Percentiles rank a stretch among this genome's conserved stretches.
Evolutionary conservation across 2,797 vertebrate species (phyloP).

Genomic region (Malacoraja senta): DNA sequence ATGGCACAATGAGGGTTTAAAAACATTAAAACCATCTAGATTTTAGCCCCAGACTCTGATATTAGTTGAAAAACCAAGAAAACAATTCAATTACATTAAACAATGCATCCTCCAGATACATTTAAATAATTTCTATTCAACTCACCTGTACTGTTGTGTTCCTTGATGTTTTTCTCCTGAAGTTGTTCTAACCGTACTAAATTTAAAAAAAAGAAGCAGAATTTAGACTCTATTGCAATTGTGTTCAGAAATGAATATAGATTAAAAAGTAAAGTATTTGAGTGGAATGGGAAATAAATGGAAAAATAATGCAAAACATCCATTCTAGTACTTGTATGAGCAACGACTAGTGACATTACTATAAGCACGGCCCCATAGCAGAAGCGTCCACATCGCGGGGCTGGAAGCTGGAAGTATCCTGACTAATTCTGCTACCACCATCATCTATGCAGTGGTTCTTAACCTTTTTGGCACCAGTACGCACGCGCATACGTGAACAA

Average conservation of each 20-base stretch:
- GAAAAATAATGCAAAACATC: not conserved
- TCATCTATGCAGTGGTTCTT: no score
- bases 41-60: not conserved
- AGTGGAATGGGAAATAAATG: not conserved
- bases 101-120: not conserved
- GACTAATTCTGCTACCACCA: no score
- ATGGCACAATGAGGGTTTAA: not conserved
- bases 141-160: constrained; percentile 96
- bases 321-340: not conserved
- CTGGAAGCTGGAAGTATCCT: no score
- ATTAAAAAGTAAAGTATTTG: not conserved
- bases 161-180: constrained; percentile 96
- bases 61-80: not conserved
- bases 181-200: constrained; percentile 97
- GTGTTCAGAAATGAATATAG: not conserved
- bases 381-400: no score
- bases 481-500: no score
- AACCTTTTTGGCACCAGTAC: no score
- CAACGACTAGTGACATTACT: not conserved
- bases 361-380: not conserved
- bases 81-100: not conserved
- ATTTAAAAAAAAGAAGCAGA: constrained; percentile 77
- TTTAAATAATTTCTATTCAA: constrained; percentile 46
- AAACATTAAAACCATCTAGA: not conserved
- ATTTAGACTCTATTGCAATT: constrained; percentile 49